phyloP scores from a whole-genome alignment of 2,888 invertebrate species.

The Chalcosyrphus nemorum region DNA sequence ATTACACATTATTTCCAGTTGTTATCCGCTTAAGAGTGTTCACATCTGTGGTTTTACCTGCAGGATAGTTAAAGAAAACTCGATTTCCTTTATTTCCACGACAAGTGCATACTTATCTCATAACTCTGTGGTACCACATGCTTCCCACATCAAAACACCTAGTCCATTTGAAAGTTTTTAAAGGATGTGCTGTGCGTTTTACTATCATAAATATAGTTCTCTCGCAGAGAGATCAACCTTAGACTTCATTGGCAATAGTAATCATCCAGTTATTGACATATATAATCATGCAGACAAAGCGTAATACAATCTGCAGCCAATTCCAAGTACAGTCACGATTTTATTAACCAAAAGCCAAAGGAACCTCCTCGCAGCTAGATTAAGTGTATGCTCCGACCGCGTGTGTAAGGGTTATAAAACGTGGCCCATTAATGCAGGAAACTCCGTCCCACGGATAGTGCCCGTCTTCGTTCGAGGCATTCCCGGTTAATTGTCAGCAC shows the following conservation, averaged over 20 bases:
- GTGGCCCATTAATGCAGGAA: not conserved
- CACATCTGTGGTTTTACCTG: no score
- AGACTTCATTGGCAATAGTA: not conserved
- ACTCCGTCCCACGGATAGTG: not conserved
- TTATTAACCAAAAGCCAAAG: not conserved
- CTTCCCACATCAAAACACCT: no score
- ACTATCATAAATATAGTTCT: no score
- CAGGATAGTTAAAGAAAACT: no score
- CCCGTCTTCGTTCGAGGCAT: not conserved
- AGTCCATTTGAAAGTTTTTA: no score
- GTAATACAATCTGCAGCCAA: not conserved
- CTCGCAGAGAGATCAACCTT: no score
- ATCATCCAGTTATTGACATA: not conserved
- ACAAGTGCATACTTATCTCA: no score
- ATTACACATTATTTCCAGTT: no score
- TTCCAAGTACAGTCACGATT: conserved; percentile 3
- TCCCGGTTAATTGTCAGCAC: conserved; percentile 30
- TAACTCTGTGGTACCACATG: no score
- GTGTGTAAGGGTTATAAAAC: conserved; percentile 3
- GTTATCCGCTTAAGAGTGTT: no score
- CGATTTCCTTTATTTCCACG: no score
- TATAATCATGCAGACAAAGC: not conserved
- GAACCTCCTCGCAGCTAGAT: not conserved
- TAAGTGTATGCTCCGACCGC: not conserved
- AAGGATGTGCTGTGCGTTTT: no score